Evolutionary conservation across 2,888 invertebrate genomes (phyloP), one percentile per base, ranked within the genome.

Genomic region (Cheilosia impressa): DNA sequence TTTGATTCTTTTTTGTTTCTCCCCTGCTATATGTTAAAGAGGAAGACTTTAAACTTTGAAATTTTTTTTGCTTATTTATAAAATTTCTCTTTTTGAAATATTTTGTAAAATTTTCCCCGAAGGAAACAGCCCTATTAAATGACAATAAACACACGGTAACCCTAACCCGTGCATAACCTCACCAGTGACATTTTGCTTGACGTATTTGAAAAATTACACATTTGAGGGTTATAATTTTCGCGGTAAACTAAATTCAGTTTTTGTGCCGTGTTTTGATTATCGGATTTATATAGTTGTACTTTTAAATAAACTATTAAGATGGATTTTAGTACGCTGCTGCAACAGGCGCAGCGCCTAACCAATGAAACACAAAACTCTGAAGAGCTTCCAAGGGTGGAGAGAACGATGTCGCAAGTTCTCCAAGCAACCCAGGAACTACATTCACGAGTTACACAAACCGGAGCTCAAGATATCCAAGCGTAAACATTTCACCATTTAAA

Each of bases 401-500:
- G 98, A 83, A 98, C 98, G 85, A 93, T 98, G 68, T 95, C 96
- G 15, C 98, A 99, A 93, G 97, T 99, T 55, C 93, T 97, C 58
- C 98, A 98, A 91, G 98, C 97, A 10, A 97, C 97, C 0, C 96
- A 97, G 89, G 97, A 97, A 90, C 93, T 98, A 43, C 97, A 97
- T 93, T 95, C 96, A 3, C 94, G 97, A 90, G 96, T 98, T 34
- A 96, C 97, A 19, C 96, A 97, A 91, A 95, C 96, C 79, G 96
- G 96, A 84, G 90, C 97, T 34, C 96, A 97, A 89, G 98, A 98
- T 92, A 96, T 97, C 87, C 97, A 98, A 93, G 98, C 98, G 98
- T 92, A 89, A 89, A 89, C 88, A n/a, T 10, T 43, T 43, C 52
- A 38, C 34, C 19, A 7, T 52, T 2, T 41, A 9, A 10, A 52